A percentile compares a stretch with the other conserved stretches of the same genome.
These are phyloP conservation scores for Acrobasis consociella DNA, from an alignment of 2,888 invertebrate genomes.

Conservation along the genomic window DNA sequence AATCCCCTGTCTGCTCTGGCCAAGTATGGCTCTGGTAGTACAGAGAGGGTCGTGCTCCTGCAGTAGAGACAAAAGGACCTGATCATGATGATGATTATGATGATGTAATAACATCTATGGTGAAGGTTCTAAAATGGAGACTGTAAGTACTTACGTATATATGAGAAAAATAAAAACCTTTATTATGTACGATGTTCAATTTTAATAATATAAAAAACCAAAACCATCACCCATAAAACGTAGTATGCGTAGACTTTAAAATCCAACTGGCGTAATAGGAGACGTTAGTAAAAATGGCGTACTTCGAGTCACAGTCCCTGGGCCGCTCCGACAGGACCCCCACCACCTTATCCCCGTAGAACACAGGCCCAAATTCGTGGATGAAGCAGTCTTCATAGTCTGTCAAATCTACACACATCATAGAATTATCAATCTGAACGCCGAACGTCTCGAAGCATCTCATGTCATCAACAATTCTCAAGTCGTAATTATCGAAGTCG, in stretches of 20 bases:
- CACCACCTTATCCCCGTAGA: conserved; percentile 51
- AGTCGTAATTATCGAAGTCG: conserved; percentile 52
- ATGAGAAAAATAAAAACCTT: too few species aligned
- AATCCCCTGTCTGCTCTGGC: too few species aligned
- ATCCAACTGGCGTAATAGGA: conserved; percentile 49
- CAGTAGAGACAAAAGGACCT: too few species aligned
- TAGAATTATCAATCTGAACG: conserved; percentile 49
- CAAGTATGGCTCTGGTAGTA: too few species aligned
- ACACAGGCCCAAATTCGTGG: conserved; percentile 70
- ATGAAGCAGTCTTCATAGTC: conserved; percentile 63
- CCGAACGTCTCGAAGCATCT: conserved; percentile 60
- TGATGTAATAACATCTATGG: too few species aligned
- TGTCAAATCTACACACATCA: conserved; percentile 62
- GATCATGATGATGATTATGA: too few species aligned
- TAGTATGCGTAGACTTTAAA: conserved; percentile 28
- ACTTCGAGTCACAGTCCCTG: conserved; percentile 34
- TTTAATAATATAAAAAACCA: not conserved
- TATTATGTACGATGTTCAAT: too few species aligned
- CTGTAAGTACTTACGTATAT: too few species aligned
- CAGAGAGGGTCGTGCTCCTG: too few species aligned
- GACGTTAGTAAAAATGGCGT: conserved; percentile 51
- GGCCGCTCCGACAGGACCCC: conserved; percentile 61
- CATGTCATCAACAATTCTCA: conserved; percentile 36
- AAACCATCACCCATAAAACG: conserved; percentile 10
- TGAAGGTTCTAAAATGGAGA: too few species aligned